Evolutionary conservation across 2,797 vertebrate genomes (phyloP), one percentile per base, ranked within the genome.

Genomic region (Pangasius macronema): DNA sequence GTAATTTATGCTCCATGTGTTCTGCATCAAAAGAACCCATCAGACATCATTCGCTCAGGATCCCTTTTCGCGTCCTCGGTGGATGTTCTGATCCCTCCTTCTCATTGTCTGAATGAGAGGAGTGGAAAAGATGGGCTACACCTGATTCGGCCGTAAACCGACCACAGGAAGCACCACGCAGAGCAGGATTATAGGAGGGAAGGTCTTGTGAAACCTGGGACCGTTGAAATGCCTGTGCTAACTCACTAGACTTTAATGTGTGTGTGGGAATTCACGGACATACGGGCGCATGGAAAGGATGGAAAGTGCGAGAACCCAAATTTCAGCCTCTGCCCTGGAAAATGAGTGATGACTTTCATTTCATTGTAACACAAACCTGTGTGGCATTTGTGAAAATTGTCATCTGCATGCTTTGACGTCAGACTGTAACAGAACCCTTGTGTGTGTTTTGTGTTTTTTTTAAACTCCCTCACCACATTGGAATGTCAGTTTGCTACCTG

Each of bases 131-230:
- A 14, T 33, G 76, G 18, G 76, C 30, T 57, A 36, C 76, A 76
- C 73, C 83, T 88, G 87, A 87, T 68, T 68, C 59, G 55, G 72
- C 36, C 42, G 24, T 16, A 76, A 70, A n/a, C n/a, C 3, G 24
- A 57, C 4, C 59, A 70, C 83, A 90, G 87, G 87, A 89, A 80
- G 63, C 70, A 79, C 11, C 18, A 3, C 0, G 24, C 67, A 53
- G 46, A 70, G 83, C 80, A 27, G 57, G 53, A 6, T 24, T 2
- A 22, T 36, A 16, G 82, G 87, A 87, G 89, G 91, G 88, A 90
- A 82, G 77, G 7, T 33, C 33, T 65, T 70, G 11, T n/a, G 81
- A 75, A 89, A 75, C 77, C 53, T 61, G 75, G 55, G 55, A 88
- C 84, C 30, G 36, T 84, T 49, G 53, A 86, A 88, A 89, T 84